Percentiles rank a stretch among this genome's conserved stretches.
Conservation (phyloP, 2,888 invertebrate species). For the Drymonia ruficornis region DNA sequence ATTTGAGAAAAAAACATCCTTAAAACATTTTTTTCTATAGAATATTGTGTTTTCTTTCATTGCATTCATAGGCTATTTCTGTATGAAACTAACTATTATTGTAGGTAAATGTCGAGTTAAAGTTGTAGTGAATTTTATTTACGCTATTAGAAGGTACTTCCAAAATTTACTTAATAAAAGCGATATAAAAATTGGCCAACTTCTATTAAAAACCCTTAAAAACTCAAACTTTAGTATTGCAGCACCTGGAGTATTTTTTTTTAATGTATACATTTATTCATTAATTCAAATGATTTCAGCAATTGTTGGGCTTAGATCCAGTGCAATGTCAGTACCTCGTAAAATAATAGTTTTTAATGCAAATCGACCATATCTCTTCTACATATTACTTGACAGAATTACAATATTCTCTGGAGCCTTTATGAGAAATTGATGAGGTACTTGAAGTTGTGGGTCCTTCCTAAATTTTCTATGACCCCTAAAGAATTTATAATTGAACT, state of each 20-base stretch:
- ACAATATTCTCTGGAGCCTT: constrained; percentile 6
- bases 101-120: too few relatives aligned
- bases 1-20: too few relatives aligned
- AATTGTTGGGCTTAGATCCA: neutral
- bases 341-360: constrained; percentile 10
- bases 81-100: too few relatives aligned
- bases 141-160: too few relatives aligned
- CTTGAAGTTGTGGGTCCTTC: neutral
- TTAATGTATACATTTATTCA: neutral
- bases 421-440: constrained; percentile 1
- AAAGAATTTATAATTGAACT: too few relatives aligned
- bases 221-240: neutral
- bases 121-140: too few relatives aligned
- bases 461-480: too few relatives aligned
- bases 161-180: too few relatives aligned
- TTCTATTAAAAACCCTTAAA: too few relatives aligned
- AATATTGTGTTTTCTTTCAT: neutral
- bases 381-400: constrained; percentile 1
- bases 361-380: constrained; percentile 9
- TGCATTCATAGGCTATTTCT: neutral
- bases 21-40: neutral
- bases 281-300: constrained; percentile 9
- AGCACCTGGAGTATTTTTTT: too few relatives aligned
- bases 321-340: neutral
- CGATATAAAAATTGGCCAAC: too few relatives aligned